Base-by-base conservation (phyloP, 2,113 vertebrate genomes). In the Gnathonemus longibarbis region DNA sequence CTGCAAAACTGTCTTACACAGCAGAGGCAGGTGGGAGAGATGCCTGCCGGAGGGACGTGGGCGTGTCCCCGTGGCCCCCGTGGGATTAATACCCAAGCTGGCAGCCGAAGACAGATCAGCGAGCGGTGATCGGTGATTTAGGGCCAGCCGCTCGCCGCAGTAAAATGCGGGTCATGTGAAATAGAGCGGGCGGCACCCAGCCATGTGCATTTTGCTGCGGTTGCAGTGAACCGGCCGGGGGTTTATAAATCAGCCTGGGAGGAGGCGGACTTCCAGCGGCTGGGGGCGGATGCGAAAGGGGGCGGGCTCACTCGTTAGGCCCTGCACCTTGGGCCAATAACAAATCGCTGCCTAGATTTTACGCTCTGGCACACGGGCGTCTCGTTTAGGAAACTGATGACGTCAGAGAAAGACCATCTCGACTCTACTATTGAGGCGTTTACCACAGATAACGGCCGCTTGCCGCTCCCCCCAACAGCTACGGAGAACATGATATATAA, bases 151-250 rank as follows among this genome's bases (percentile, higher is more conserved):
- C 89, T 74, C 3, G 10, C 21, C 19, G 89, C 89, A 89, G 90
- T 90, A 91, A 90, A 90, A 90, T 66, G 90, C 88, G 0, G 89
- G 90, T 91, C 89, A 88, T 91, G 91, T 93, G 91, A 94, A 91
- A 91, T 93, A 93, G 27, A 52, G 84, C 77, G 21, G 88, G 46
- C 87, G 70, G 89, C 80, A 87, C 91, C 88, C 50, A 15, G 50
- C 84, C 27, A 66, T 27, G 42, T 19, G 83, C 58, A 89, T 56
- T 91, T 87, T 90, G 92, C 90, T 91, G 93, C 53, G 89, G 91
- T 91, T 92, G 91, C 92, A 91, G 80, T 83, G 84, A 52, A 91
- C 85, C 39, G 70, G 80, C 84, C 48, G 10, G 58, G 70, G 86
- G 62, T 35, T 31, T 50, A 88, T 94, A 94, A 94, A 94, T 94